phyloP scores from a whole-genome alignment of 2,113 vertebrate species.

The Psammodynastes pulverulentus region DNA sequence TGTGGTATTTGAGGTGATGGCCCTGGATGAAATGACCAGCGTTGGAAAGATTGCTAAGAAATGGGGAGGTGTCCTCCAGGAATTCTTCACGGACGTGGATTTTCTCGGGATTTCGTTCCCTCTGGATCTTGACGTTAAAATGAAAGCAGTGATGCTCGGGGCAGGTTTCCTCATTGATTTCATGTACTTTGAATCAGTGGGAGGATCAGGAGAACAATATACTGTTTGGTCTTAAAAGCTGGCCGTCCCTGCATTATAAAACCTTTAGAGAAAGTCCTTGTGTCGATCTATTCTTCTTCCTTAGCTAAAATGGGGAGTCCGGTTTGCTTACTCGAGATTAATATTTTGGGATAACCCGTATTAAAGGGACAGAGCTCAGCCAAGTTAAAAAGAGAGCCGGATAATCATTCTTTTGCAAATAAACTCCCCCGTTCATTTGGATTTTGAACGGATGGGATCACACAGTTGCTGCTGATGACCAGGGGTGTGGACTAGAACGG shows the following conservation, averaged over 20 bases:
- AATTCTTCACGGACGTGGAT: slow-evolving; percentile 50
- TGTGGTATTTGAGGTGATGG: slow-evolving; percentile 83
- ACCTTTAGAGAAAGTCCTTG: not conserved
- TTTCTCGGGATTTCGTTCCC: slow-evolving; percentile 56
- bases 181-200: slow-evolving; percentile 39
- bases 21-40: slow-evolving; percentile 43
- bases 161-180: slow-evolving; percentile 54
- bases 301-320: not conserved
- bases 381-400: too few relatives aligned
- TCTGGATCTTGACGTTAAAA: slow-evolving; percentile 48
- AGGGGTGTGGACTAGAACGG: too few relatives aligned
- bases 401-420: too few relatives aligned
- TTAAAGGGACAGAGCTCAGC: too few relatives aligned
- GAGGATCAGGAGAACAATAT: rapidly evolving
- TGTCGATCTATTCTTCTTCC: not conserved
- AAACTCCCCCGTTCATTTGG: too few relatives aligned
- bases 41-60: slow-evolving; percentile 67
- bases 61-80: slow-evolving; percentile 56
- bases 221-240: not conserved
- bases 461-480: too few relatives aligned
- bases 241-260: not conserved
- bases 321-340: not conserved
- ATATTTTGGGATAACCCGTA: too few relatives aligned
- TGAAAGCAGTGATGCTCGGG: slow-evolving; percentile 55
- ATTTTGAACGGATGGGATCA: too few relatives aligned